Conservation (phyloP, 2,888 invertebrate genomes). For the Xanthorhoe spadicearia region DNA sequence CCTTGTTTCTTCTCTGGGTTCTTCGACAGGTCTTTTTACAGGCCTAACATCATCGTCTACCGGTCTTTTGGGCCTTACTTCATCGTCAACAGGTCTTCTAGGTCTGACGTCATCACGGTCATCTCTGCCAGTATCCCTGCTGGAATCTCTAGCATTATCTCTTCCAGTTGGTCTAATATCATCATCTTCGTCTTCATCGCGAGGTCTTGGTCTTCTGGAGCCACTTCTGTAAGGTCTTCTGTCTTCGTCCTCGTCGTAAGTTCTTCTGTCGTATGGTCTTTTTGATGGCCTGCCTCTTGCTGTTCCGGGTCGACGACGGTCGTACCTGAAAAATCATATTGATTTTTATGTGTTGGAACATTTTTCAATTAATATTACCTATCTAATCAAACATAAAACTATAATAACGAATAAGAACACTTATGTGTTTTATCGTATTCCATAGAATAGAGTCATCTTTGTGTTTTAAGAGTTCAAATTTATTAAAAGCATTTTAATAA, state of each 20-base stretch:
- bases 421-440: too few species aligned
- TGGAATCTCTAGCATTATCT: conserved; percentile 55
- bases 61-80: conserved; percentile 38
- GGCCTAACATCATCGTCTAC: conserved; percentile 37
- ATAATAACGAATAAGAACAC: too few species aligned
- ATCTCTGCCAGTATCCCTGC: conserved; percentile 67
- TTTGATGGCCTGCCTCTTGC: conserved; percentile 76
- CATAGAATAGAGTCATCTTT: too few species aligned
- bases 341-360: not conserved
- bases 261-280: conserved; percentile 71
- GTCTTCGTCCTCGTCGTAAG: conserved; percentile 72
- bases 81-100: conserved; percentile 39
- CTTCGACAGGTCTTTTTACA: conserved; percentile 17
- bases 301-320: conserved; percentile 69
- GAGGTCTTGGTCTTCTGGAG: conserved; percentile 61
- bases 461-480: too few species aligned
- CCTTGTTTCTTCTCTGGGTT: conserved; percentile 7
- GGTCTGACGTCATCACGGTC: conserved; percentile 55
- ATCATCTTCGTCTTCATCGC: conserved; percentile 67
- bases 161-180: conserved; percentile 50
- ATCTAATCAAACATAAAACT: too few species aligned
- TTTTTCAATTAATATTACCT: too few species aligned
- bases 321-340: conserved; percentile 61
- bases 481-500: too few species aligned
- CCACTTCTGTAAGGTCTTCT: conserved; percentile 61